Base-by-base conservation (phyloP, 2,797 vertebrate genomes). In the Peromyscus aztecus region DNA sequence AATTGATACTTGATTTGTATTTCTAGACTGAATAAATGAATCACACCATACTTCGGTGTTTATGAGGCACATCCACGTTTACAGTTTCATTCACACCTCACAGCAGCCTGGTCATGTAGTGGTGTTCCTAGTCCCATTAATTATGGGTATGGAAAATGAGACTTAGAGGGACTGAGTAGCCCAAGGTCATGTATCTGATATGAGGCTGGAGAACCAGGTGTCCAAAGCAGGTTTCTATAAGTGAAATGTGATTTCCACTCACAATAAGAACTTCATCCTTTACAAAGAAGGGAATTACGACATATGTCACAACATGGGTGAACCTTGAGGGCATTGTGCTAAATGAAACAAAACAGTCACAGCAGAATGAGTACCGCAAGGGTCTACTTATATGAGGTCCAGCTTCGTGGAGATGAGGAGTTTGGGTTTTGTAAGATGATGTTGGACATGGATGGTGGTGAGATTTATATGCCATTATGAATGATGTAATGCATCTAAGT, bases 1-100 rank as follows among this genome's bases (percentile, higher is more conserved):
- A 85, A 77, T 12, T 94, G 61, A 21, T 23, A 12, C 80, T 94
- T 7, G 11, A 29, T 87, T 89, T 61, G 37, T 73, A 90, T 46
- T 96, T 94, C 46, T 78, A 46, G 84, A 80, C 31, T 86, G 67
- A 67, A 82, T 67, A 77, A 46, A 92, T 24, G 43, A 86, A 83
- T 76, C 65, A 61, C 23, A n/a, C 4, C 78, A n/a, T 27, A 17
- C 9, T 31, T 59, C 12, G 34, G 24, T 82, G 23, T 87, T 55
- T 94, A 49, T 27, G 78, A 46, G 77, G 81, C 6, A 14, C 46
- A 67, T 90, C 37, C 78, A n/a, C 21, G 23, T 90, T 84, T 43
- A 63, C 21, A 37, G 49, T 37, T 67, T 71, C 73, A 46, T 61
- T 90, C 43, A 81, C 34, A 61, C 82, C 34, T 82, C 52, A 37